Evolutionary conservation across 2,888 invertebrate genomes (phyloP).

Genomic region (Heliconius charithonia): DNA sequence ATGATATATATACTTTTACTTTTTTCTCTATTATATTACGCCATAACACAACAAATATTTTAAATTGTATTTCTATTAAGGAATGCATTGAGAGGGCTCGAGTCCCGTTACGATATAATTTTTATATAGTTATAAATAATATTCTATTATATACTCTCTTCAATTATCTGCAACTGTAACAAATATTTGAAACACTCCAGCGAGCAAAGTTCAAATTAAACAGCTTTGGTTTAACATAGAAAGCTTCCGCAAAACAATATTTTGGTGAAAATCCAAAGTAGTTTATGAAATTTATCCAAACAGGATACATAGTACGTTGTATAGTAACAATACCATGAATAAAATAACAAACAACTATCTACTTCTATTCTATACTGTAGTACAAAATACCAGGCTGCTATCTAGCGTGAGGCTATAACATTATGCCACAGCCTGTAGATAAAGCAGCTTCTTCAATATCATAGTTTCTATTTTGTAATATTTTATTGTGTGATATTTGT

Average conservation of each 20-base stretch:
- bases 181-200: not conserved
- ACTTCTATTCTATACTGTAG: slow-evolving; percentile 15
- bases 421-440: slow-evolving; percentile 1
- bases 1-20: too few relatives aligned
- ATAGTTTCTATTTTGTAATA: not conserved
- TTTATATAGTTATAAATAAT: too few relatives aligned
- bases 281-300: slow-evolving; percentile 20
- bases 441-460: not conserved
- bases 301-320: slow-evolving; percentile 4
- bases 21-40: too few relatives aligned
- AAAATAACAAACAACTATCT: slow-evolving; percentile 25
- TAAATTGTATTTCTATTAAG: too few relatives aligned
- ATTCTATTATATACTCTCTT: not conserved
- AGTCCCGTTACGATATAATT: too few relatives aligned
- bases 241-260: slow-evolving; percentile 10
- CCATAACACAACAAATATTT: too few relatives aligned
- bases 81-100: too few relatives aligned
- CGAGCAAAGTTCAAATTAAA: slow-evolving; percentile 2
- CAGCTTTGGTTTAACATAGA: not conserved
- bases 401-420: slow-evolving; percentile 21
- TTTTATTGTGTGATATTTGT: not conserved
- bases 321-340: slow-evolving; percentile 20
- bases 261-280: slow-evolving; percentile 17
- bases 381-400: slow-evolving; percentile 20
- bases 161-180: not conserved